Evolutionary conservation across 1,140 invertebrate genomes (phyloP).

Genomic region (Pseudomyrmex pallidus): DNA sequence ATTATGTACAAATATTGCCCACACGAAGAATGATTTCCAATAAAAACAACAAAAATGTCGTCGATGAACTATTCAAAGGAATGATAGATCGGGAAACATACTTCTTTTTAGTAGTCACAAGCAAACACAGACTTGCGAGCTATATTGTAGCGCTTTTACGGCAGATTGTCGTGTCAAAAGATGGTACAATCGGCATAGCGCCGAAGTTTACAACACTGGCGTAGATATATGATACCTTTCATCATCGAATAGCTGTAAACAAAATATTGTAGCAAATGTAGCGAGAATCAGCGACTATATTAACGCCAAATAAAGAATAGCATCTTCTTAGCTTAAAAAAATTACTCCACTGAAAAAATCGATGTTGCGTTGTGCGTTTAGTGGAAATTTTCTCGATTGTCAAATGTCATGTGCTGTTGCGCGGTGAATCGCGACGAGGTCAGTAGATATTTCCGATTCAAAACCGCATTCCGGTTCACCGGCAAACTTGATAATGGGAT

Average conservation of each 20-base stretch:
- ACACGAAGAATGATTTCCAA: too few species aligned
- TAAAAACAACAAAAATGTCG: background rate
- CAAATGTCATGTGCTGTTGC: background rate
- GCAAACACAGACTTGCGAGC: constrained; percentile 39
- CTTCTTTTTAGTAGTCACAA: constrained; percentile 66
- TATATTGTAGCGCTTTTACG: background rate
- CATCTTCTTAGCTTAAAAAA: background rate
- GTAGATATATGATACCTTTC: background rate
- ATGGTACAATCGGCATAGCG: constrained; percentile 2
- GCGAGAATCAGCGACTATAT: too few species aligned
- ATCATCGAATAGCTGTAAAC: constrained; percentile 4
- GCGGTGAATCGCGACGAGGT: background rate
- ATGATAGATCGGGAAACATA: constrained; percentile 72
- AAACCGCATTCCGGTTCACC: constrained; percentile 16
- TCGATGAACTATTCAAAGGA: constrained; percentile 57
- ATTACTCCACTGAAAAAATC: background rate
- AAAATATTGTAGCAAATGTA: too few species aligned
- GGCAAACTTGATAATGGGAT: constrained; percentile 45
- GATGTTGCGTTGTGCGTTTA: background rate
- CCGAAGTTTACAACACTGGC: constrained; percentile 9
- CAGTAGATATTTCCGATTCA: background rate
- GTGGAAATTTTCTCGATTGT: constrained; percentile 35
- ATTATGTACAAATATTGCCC: constrained; percentile 12
- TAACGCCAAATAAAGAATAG: background rate
- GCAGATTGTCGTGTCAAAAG: background rate